Conservation (phyloP, 2,797 vertebrate genomes). For the Enteromius fasciolatus region DNA sequence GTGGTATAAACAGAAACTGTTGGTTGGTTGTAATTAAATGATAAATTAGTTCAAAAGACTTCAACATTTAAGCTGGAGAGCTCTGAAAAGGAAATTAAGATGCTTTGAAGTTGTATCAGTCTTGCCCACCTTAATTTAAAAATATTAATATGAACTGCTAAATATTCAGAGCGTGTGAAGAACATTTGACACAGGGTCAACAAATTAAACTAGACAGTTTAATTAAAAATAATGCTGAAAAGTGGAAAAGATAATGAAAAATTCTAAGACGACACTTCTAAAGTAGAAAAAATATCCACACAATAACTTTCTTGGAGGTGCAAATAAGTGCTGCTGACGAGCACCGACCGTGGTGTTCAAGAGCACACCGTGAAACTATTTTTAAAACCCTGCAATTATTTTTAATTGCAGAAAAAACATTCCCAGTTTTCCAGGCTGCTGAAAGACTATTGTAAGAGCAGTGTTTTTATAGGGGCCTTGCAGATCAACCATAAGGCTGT, state of each 20-base stretch:
- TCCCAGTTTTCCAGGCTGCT: slow-evolving; percentile 61
- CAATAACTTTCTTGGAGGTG: slow-evolving; percentile 5
- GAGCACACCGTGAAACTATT: slow-evolving; percentile 66
- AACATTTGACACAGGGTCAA: slow-evolving; percentile 24
- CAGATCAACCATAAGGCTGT: slow-evolving; percentile 60
- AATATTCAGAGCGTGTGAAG: slow-evolving; percentile 13
- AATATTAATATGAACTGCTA: neutral
- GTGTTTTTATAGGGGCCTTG: slow-evolving; percentile 66
- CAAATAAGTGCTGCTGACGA: neutral
- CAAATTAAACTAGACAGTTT: slow-evolving; percentile 13
- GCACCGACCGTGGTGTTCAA: slow-evolving; percentile 39
- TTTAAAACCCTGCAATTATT: slow-evolving; percentile 76
- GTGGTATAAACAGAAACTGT: neutral
- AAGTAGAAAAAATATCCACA: neutral
- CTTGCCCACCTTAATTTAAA: slow-evolving; percentile 20
- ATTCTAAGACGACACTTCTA: neutral
- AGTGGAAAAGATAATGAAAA: slow-evolving; percentile 17
- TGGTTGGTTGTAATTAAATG: slow-evolving; percentile 20
- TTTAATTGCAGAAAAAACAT: slow-evolving; percentile 75
- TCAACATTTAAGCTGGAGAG: neutral
- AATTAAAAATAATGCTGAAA: slow-evolving; percentile 31
- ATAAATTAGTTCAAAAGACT: slow-evolving; percentile 33
- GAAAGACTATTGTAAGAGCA: slow-evolving; percentile 59
- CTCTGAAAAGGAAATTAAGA: neutral
- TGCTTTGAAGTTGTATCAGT: slow-evolving; percentile 26